Evolutionary conservation across 2,113 vertebrate species (phyloP).

Genomic region (Poicephalus meyeri): DNA sequence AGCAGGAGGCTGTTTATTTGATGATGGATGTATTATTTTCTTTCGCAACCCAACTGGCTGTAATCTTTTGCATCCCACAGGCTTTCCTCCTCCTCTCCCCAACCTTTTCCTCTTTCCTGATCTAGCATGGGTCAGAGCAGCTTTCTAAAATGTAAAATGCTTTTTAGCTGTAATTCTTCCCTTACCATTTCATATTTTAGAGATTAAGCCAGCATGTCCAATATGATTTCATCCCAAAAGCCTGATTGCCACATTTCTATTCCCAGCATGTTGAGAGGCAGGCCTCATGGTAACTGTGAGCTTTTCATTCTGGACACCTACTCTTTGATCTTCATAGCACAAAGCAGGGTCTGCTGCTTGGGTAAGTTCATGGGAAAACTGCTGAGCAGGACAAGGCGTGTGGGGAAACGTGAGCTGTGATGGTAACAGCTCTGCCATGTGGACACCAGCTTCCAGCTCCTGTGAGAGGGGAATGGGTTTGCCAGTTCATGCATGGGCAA

Average conservation of each 20-base stretch:
- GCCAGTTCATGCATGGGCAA: not conserved
- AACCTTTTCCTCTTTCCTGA: not conserved
- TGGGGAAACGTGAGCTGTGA: rapidly evolving
- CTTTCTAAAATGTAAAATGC: conserved; percentile 53
- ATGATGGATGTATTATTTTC: not conserved
- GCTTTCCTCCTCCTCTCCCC: not conserved
- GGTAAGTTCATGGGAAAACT: not conserved
- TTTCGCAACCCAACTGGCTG: not conserved
- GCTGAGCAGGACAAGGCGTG: not conserved
- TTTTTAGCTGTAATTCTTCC: conserved; percentile 61
- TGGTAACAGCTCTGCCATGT: not conserved
- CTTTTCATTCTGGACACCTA: conserved; percentile 19
- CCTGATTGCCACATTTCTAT: conserved; percentile 59
- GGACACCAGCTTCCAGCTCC: not conserved
- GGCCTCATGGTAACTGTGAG: conserved; percentile 5
- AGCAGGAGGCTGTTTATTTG: not conserved
- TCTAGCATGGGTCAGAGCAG: conserved; percentile 16
- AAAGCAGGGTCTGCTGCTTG: not conserved
- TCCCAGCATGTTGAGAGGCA: conserved; percentile 12
- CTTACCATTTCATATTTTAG: conserved; percentile 53
- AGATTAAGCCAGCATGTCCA: conserved; percentile 59
- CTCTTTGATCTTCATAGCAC: conserved; percentile 25
- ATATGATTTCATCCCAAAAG: conserved; percentile 53
- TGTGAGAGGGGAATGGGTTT: not conserved
- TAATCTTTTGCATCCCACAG: not conserved